Evolutionary conservation across 2,888 invertebrate species (phyloP), one percentile per base, ranked within the genome.

Genomic region (Sinodicranocentrus sp.): DNA sequence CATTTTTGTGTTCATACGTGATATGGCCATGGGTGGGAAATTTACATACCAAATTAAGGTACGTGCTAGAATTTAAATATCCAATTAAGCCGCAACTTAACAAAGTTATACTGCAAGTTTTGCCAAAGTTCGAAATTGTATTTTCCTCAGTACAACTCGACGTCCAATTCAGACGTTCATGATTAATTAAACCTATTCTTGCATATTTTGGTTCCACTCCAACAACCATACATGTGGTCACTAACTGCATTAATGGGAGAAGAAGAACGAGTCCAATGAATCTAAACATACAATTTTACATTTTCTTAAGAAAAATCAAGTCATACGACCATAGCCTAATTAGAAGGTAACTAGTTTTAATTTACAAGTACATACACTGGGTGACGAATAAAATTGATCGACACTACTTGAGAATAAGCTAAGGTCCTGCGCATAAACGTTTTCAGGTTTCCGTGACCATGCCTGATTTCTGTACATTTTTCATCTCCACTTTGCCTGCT

Each of bases 201-300:
- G 71, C 52, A 13, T 33, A 54, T 28, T 70, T 79, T 43, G 78
- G 71, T 33, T 70, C 71, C 13, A 63, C 54, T 8, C 78, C 78
- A 17, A 78, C 10, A 2, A 70, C 61, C 0, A 39, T 13, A 1
- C 68, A 28, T 1, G 70, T 79, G 17, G 59, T 52, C 15, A 78
- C 23, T 10, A 79, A 23, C 39, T 79, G 78, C 25, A 79, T 59
- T 0, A 54, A 23, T 10, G 78, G 78, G 23, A 79, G 61, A 1
- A 70, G 15, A 10, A 79, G 1, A 1, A 71, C 21, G 8, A 79
- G 8, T 1, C 19, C 13, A 5, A 79, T 61, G 48, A 48, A 71
- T 23, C 70, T 71, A 54, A 15, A 52, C 54, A 52, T 61, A n/a
- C 1, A 44, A 25, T 8, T 39, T 48, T 8, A 1, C 1, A 21